Base-by-base conservation (phyloP, 64 coral and sea anemone species). In the Pocillopora verrucosa region DNA sequence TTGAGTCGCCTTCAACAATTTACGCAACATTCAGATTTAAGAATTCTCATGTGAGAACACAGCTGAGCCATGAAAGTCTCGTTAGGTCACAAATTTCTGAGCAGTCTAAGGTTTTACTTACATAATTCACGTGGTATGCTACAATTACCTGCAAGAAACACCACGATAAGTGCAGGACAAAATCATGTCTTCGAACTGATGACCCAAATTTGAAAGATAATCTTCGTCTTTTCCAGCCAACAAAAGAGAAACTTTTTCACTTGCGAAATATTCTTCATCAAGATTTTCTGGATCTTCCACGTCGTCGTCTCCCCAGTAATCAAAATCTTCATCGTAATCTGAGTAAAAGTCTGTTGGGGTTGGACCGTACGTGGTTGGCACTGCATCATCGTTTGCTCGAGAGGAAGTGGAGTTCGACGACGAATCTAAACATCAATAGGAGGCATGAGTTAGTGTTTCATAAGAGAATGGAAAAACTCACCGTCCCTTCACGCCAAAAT, bases 151-250 rank as follows among this genome's bases (percentile, higher is more conserved):
- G 90, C 90, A 92, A 77, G 36, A 35, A 35, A 87, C 72, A 4
- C 90, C 90, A 45, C 83, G 62, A 9, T 79, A 92, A 3, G 73
- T 92, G 30, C 90, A 92, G 9, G 82, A 87, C 25, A 86, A 41
- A 11, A 92, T 64, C 82, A 87, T 72, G 14, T 77, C 74, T 60
- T 86, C 74, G 51, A 92, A 92, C 64, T 92, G 90, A 61, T 92
- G 90, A 57, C 90, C 90, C 4, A 86, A 25, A 58, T 58, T 41
- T 30, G 69, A 63, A 3, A 92, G 80, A 16, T 17, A 25, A 61
- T 14, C 2, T 56, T 64, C 13, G 36, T 86, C 72, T 59, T 86
- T 26, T 69, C 69, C 20, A 9, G 90, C 90, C 69, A 92, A 34
- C 20, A 88, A 22, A 60, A 78, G 58, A 37, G 87, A 14, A 10